A percentile compares a stretch with the other conserved stretches of the same genome.
Evolutionary conservation across 2,888 invertebrate genomes (phyloP).

Genomic region (Hirtodrosophila duncani): DNA sequence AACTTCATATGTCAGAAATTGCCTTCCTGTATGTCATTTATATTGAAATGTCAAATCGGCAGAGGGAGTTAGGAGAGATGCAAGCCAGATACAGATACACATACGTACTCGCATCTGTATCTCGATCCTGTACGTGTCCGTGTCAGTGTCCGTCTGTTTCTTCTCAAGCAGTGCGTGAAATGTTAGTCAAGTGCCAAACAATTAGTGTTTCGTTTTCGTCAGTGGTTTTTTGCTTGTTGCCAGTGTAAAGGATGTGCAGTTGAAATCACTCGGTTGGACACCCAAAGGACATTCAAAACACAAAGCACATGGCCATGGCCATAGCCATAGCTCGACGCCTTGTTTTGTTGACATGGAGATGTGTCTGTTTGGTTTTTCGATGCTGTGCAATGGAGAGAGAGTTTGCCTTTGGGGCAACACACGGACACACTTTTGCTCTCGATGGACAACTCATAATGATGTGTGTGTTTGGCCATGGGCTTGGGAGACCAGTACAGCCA

Average conservation of each 20-base stretch:
- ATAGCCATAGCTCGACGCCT: too few species aligned
- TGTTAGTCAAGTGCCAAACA: conserved; percentile 28
- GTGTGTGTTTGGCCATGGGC: background rate
- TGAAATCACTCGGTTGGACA: conserved; percentile 7
- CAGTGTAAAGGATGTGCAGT: background rate
- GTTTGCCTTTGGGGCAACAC: conserved; percentile 1
- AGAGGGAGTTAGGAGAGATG: conserved; percentile 6
- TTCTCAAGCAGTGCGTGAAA: conserved; percentile 23
- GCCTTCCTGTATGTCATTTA: conserved; percentile 50
- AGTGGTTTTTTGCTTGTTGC: conserved; percentile 6
- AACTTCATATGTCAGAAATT: conserved; percentile 64
- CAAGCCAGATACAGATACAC: too few species aligned
- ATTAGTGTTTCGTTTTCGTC: conserved; percentile 36
- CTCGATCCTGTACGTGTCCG: too few species aligned
- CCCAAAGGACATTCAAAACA: background rate
- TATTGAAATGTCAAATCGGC: conserved; percentile 62
- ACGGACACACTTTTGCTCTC: too few species aligned
- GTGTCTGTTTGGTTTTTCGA: background rate
- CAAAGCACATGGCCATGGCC: conserved; percentile 12
- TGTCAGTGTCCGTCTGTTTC: background rate
- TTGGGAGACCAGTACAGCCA: background rate
- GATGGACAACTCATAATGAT: conserved; percentile 9
- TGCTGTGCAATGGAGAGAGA: background rate
- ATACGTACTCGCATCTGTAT: too few species aligned
- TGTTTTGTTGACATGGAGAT: conserved; percentile 9